phyloP scores from a whole-genome alignment of 1,140 invertebrate species.

The Pachyrhynchus sulphureomaculatus region DNA sequence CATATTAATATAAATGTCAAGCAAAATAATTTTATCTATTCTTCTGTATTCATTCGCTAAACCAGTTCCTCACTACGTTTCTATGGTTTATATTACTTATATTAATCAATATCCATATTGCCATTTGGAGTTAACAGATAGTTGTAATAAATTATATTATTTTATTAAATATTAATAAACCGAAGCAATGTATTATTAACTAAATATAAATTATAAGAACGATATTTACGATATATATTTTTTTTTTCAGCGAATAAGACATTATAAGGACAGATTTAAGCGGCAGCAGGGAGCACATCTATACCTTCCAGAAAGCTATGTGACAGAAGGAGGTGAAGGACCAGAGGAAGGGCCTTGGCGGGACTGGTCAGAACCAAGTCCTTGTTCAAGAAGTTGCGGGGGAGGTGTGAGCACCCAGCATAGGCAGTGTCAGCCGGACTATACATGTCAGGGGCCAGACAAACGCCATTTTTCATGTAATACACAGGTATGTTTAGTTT shows the following conservation, averaged over 20 bases:
- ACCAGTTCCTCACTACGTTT: no score
- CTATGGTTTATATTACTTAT: no score
- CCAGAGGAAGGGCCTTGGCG: conserved; percentile 66
- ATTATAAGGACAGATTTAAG: conserved; percentile 65
- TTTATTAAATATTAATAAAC: no score
- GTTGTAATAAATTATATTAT: no score
- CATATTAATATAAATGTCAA: no score
- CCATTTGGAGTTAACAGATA: no score
- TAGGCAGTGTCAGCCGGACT: conserved; percentile 67
- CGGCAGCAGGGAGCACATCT: conserved; percentile 70
- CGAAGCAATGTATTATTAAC: no score
- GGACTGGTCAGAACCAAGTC: conserved; percentile 72
- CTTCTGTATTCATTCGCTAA: no score
- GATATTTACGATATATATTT: no score
- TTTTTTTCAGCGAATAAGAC: conserved; percentile 48
- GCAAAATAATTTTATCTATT: no score
- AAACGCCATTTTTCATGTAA: conserved; percentile 89
- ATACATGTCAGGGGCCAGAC: conserved; percentile 70
- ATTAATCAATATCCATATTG: no score
- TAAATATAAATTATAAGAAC: no score
- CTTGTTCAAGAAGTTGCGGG: conserved; percentile 85
- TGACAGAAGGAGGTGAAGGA: conserved; percentile 60
- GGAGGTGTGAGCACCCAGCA: conserved; percentile 82
- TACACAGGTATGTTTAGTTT: conserved; percentile 63
- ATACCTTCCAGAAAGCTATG: conserved; percentile 65